Base-by-base conservation (phyloP, 1,140 invertebrate genomes). In the Formica selysi region DNA sequence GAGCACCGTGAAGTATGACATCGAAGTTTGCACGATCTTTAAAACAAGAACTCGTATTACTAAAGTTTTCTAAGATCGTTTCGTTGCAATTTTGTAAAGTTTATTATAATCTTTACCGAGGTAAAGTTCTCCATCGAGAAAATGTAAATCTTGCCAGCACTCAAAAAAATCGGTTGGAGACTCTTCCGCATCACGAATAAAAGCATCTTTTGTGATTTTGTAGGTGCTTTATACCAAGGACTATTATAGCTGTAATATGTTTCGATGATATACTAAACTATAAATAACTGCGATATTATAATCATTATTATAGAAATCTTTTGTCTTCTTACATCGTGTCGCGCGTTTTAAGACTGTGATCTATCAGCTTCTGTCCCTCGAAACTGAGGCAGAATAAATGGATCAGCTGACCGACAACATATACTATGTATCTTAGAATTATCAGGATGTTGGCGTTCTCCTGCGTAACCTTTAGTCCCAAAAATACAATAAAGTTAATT, bases 301-400 rank as follows among this genome's bases (percentile, higher is more conserved):
- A 19, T 74, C 1, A 7, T 64, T 11, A 80, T 3, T 48, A 11
- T 48, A 48, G 36, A 22, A 70, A 80, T 54, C 1, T 19, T 51
- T 29, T n/a, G 1, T 38, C 87, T 87, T 51, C 89, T 87, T 51
- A 91, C 90, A 85, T 78, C 26, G 64, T 70, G 19, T 67, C 36
- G 64, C 71, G 74, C 3, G 85, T 59, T 62, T 64, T 41, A 26
- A 76, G 59, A 86, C 89, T 91, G 26, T 91, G 87, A 61, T 88
- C 86, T 22, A 91, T 90, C 11, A 91, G 41, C 10, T 70, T 86
- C 26, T 91, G 87, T 16, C 90, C 86, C 1, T 78, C 87, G 22
- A 79, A 91, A 87, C 83, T 88, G 13, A 86, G 26, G 41, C 36
- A 89, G 32, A 90, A 90, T 16, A 91, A 32, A 71, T 91, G 90